These are phyloP conservation scores for Alloplasta piceator DNA, from an alignment of 2,888 invertebrate genomes.

Conservation along the genomic window DNA sequence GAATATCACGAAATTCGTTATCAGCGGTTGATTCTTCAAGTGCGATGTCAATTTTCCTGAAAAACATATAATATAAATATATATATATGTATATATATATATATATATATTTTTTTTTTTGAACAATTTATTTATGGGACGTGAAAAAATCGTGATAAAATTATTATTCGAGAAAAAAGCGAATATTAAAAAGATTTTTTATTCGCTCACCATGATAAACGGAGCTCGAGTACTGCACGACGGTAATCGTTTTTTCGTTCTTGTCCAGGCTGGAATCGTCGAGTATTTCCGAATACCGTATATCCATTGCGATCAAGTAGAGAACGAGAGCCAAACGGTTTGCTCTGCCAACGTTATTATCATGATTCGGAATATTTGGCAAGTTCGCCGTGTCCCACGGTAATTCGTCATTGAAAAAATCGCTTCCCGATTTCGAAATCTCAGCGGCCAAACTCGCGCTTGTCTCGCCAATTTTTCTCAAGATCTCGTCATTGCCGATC, in stretches of 20 bases:
- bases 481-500: conserved; percentile 3
- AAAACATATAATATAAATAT: no score
- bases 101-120: no score
- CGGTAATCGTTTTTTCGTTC: conserved; percentile 80
- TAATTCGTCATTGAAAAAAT: conserved; percentile 50
- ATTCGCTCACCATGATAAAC: conserved; percentile 77
- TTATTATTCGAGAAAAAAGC: background rate
- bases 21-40: conserved; percentile 84
- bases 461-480: conserved; percentile 45
- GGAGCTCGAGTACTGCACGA: conserved; percentile 84
- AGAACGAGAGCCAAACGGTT: conserved; percentile 84
- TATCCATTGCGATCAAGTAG: conserved; percentile 81
- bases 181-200: background rate
- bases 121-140: no score
- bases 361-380: conserved; percentile 59
- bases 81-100: no score
- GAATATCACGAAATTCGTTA: conserved; percentile 85
- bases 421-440: conserved; percentile 65
- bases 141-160: background rate
- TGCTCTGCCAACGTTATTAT: conserved; percentile 68
- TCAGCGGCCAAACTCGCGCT: conserved; percentile 65
- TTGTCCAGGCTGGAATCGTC: conserved; percentile 72
- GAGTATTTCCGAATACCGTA: conserved; percentile 54
- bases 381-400: conserved; percentile 73
- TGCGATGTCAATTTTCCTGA: conserved; percentile 83